A percentile compares a stretch with the other conserved stretches of the same genome.
Conservation (phyloP, 2,113 vertebrate species). For the Myiozetetes cayanensis region DNA sequence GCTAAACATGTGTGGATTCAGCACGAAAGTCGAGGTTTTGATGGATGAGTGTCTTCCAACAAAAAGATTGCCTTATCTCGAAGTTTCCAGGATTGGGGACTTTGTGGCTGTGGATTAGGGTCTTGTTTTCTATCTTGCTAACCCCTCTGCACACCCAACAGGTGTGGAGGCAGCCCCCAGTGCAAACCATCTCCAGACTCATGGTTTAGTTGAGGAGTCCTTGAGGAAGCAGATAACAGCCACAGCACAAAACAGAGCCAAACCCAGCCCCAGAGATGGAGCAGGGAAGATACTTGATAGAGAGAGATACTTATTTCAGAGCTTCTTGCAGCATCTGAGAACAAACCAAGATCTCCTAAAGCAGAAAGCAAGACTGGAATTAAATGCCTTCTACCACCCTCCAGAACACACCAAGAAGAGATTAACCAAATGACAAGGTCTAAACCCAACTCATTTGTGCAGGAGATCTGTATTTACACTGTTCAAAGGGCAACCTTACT, state of each 20-base stretch:
- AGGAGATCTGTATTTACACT: not conserved
- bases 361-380: not conserved
- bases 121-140: not conserved
- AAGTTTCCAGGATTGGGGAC: not conserved
- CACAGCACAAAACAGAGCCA: not conserved
- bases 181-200: not conserved
- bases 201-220: not conserved
- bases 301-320: not conserved
- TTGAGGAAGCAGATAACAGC: not conserved
- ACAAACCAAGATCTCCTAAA: not conserved
- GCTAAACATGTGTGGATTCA: not conserved
- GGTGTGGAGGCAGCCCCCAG: not conserved
- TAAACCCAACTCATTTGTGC: not conserved
- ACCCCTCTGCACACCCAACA: not conserved
- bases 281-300: not conserved
- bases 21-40: not conserved
- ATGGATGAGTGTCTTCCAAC: not conserved
- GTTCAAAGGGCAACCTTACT: not conserved
- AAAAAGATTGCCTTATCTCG: not conserved
- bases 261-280: not conserved
- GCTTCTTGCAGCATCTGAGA: not conserved
- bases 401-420: not conserved
- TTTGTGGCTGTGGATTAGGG: not conserved
- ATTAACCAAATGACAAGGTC: not conserved
- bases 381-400: not conserved